Conservation (phyloP, 2,797 vertebrate species). For the Acanthurus leucopareius region DNA sequence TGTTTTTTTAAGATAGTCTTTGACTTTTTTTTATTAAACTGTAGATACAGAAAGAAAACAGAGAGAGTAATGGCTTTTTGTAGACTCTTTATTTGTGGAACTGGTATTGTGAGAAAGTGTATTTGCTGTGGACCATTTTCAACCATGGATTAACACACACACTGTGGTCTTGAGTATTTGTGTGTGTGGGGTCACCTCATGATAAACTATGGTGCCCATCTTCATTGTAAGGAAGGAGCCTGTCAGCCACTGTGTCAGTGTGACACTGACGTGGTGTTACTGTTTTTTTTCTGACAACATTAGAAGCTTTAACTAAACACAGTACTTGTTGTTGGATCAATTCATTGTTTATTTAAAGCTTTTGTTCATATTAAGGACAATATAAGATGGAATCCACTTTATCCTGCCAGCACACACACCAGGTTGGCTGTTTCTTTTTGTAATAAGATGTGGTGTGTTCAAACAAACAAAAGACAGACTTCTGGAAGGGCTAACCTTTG, state of each 20-base stretch:
- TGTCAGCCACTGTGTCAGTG: not conserved
- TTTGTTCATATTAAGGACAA: not conserved
- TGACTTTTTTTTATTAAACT: not conserved
- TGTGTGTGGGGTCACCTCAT: not conserved
- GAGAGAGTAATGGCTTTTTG: not conserved
- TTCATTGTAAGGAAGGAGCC: not conserved
- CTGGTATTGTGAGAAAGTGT: not conserved
- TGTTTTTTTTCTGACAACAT: not conserved
- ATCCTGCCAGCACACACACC: not conserved
- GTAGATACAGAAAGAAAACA: not conserved
- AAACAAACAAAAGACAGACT: not conserved
- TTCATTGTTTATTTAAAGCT: not conserved
- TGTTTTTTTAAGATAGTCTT: not conserved
- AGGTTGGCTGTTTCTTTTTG: not conserved
- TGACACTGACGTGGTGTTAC: not conserved
- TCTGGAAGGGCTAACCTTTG: not conserved
- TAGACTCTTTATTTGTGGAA: not conserved
- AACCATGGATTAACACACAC: not conserved
- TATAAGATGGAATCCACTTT: too few relatives aligned
- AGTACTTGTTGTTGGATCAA: not conserved
- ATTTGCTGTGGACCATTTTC: not conserved
- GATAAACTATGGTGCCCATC: not conserved
- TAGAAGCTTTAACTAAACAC: too few relatives aligned
- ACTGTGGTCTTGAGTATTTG: not conserved
- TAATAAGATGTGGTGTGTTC: not conserved